Evolutionary conservation across 2,113 vertebrate genomes (phyloP), one percentile per base, ranked within the genome.

Genomic region (Ovis canadensis): DNA sequence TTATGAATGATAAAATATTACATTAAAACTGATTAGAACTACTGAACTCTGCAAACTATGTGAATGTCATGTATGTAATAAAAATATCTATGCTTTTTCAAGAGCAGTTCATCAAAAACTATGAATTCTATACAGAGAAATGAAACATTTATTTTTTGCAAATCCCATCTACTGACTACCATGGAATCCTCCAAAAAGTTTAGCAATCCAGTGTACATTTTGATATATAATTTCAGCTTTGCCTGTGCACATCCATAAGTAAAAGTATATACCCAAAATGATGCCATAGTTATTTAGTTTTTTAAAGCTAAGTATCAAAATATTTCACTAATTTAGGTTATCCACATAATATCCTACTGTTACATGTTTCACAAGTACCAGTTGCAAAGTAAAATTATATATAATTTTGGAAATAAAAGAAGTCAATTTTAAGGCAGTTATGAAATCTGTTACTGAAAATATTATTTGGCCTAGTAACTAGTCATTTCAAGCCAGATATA

Each of bases 91-190:
- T 25, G 36, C 21, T 43, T 74, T 77, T 14, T 27, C 23, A 43
- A 25, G 3, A 77, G 40, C 3, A 13, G 23, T 60, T 77, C 71
- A 27, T 15, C 12, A 43, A 43, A 77, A 77, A 14, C 25, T 4
- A 25, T 25, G 12, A 27, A 14, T 25, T 43, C 14, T 77, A 27
- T 14, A 3, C 0, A 45, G 0, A 77, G 40, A 43, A 12, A 25
- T 3, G 40, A 31, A 45, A 48, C 13, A 10, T 80, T 78, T 48
- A 48, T n/a, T 19, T 67, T 67, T 67, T 1, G 29, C 27, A 80
- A 80, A 80, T 48, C 43, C 7, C 27, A 10, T 10, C 27, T 31
- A 80, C 7, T 31, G 31, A 31, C 43, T 80, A 78, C 74, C 25
- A 80, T 17, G 43, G 25, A 80, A 48, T 48, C 16, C 62, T n/a